These are phyloP conservation scores for Cepaea hortensis DNA, from an alignment of 2,888 invertebrate genomes.

Conservation along the genomic window DNA sequence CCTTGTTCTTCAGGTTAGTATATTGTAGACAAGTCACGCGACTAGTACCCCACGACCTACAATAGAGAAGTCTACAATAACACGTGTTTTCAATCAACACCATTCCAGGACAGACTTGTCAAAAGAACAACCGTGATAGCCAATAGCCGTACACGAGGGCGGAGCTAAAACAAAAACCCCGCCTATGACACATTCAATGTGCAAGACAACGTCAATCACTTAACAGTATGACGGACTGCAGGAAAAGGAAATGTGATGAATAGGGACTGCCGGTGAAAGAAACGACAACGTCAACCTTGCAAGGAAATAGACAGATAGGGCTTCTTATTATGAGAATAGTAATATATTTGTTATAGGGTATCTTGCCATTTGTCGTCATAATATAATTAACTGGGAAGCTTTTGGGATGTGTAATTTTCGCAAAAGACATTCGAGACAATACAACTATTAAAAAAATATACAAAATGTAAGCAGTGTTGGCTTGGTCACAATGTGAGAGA, in stretches of 20 bases:
- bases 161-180: neutral
- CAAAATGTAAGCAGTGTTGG: too few species aligned
- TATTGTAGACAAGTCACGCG: neutral
- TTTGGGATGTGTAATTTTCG: too few species aligned
- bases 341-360: too few species aligned
- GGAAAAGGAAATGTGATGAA: slow-evolving; percentile 17
- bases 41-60: slow-evolving; percentile 1
- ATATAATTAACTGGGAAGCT: too few species aligned
- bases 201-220: slow-evolving; percentile 13
- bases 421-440: too few species aligned
- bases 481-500: too few species aligned
- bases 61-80: neutral
- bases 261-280: neutral
- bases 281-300: neutral
- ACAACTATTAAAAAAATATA: too few species aligned
- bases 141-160: neutral
- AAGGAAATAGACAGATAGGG: neutral
- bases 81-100: neutral
- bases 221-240: neutral
- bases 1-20: too few species aligned
- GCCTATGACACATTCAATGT: neutral
- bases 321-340: too few species aligned
- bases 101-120: neutral
- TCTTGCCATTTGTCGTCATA: too few species aligned
- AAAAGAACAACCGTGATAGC: neutral